Conservation (phyloP, 2,797 vertebrate genomes). For the Danio aesculapii region DNA sequence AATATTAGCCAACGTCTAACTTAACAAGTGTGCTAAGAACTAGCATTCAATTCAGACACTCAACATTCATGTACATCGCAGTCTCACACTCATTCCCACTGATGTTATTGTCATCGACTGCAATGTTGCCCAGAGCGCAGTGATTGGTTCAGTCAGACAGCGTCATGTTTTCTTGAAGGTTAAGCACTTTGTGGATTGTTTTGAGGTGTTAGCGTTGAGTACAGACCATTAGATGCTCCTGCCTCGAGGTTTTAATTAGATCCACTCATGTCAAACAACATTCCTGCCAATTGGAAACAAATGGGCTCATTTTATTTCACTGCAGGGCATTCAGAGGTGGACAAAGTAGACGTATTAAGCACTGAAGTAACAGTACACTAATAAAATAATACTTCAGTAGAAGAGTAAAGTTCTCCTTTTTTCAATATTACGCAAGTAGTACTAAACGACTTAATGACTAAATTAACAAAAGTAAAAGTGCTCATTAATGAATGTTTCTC, state of each 20-base stretch:
- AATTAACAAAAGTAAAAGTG: no score
- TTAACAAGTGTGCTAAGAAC: slow-evolving; percentile 2
- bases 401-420: no score
- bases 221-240: background rate
- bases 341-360: no score
- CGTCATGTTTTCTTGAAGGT: slow-evolving; percentile 19
- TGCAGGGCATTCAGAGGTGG: background rate
- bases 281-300: slow-evolving; percentile 21
- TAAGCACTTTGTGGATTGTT: slow-evolving; percentile 1
- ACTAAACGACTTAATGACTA: no score
- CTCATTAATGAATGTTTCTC: no score
- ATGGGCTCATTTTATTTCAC: slow-evolving; percentile 33
- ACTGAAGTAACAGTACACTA: no score
- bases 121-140: slow-evolving; percentile 1
- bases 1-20: slow-evolving; percentile 7
- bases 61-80: background rate
- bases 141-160: slow-evolving; percentile 4
- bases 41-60: slow-evolving; percentile 13
- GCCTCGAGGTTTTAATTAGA: slow-evolving; percentile 34
- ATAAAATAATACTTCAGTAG: no score
- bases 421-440: no score
- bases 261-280: slow-evolving; percentile 28
- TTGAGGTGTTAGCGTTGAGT: slow-evolving; percentile 1
- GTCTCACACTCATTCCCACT: slow-evolving; percentile 9
- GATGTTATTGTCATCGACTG: slow-evolving; percentile 45